A percentile compares a stretch with the other conserved stretches of the same genome.
phyloP scores from a whole-genome alignment of 2,888 invertebrate species.

The Ochropleura leucogaster region DNA sequence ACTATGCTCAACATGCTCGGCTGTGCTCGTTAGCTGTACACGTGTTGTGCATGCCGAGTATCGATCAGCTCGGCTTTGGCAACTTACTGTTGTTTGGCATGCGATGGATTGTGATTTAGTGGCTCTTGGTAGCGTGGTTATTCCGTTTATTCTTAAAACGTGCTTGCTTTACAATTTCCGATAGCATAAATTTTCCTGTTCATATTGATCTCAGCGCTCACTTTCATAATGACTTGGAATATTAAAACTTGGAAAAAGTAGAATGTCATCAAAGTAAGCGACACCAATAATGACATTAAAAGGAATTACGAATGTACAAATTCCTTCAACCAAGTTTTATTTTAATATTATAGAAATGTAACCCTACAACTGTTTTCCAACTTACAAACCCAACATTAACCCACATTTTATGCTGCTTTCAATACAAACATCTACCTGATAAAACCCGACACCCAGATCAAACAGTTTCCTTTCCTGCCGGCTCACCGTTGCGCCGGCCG shows the following conservation, averaged over 20 bases:
- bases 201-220: neutral
- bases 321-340: neutral
- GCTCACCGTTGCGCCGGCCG: neutral
- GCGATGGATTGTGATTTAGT: conserved; percentile 34
- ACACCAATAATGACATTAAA: neutral
- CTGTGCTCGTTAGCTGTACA: conserved; percentile 48
- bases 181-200: neutral
- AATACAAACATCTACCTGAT: conserved; percentile 10
- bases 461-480: neutral
- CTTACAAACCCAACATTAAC: neutral
- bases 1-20: conserved; percentile 35
- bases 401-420: neutral
- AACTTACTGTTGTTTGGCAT: conserved; percentile 43
- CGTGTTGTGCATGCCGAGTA: conserved; percentile 41
- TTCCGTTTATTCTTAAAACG: conserved; percentile 5
- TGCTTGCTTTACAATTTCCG: neutral
- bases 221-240: neutral
- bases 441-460: conserved; percentile 18
- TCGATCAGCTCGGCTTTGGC: conserved; percentile 46
- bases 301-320: neutral
- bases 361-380: no score
- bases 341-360: neutral
- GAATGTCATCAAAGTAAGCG: neutral
- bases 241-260: neutral
- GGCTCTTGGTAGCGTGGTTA: neutral